Evolutionary conservation across 2,113 vertebrate species (phyloP).

Genomic region (Pampusana beccarii): DNA sequence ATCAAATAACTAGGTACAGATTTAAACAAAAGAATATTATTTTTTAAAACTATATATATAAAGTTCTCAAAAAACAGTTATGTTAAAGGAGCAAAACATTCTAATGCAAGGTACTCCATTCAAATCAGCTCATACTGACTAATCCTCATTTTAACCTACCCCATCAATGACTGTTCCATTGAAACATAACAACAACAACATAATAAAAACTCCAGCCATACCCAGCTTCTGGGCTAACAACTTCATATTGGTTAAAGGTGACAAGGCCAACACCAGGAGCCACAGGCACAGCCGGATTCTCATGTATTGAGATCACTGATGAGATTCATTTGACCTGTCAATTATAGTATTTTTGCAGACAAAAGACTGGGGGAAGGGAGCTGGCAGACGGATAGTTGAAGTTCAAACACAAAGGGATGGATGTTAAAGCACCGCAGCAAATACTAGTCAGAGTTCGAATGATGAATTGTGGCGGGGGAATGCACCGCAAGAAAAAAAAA

Average conservation of each 20-base stretch:
- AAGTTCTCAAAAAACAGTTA: not conserved
- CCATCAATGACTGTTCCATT: not conserved
- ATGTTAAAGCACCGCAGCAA: not conserved
- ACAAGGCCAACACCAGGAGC: conserved; percentile 38
- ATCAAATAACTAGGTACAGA: not conserved
- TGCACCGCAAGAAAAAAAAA: not conserved
- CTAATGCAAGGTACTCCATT: not conserved
- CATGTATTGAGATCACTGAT: conserved; percentile 37
- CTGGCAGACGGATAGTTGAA: conserved; percentile 3
- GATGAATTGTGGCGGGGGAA: not conserved
- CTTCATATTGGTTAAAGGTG: conserved; percentile 18
- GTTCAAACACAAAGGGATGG: not conserved
- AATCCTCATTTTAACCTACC: not conserved
- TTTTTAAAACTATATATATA: not conserved
- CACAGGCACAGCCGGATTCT: not conserved
- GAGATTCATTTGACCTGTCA: conserved; percentile 45
- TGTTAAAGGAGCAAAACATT: not conserved
- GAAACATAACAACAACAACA: not conserved
- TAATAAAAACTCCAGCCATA: not conserved
- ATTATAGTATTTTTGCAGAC: conserved; percentile 50
- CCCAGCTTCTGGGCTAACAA: not conserved
- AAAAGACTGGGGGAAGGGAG: conserved; percentile 56
- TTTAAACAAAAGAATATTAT: not conserved
- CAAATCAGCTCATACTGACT: not conserved
- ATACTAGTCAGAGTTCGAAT: not conserved